These are phyloP conservation scores for Porites divaricata DNA, from an alignment of 92 coral and sea anemone genomes.

Conservation along the genomic window DNA sequence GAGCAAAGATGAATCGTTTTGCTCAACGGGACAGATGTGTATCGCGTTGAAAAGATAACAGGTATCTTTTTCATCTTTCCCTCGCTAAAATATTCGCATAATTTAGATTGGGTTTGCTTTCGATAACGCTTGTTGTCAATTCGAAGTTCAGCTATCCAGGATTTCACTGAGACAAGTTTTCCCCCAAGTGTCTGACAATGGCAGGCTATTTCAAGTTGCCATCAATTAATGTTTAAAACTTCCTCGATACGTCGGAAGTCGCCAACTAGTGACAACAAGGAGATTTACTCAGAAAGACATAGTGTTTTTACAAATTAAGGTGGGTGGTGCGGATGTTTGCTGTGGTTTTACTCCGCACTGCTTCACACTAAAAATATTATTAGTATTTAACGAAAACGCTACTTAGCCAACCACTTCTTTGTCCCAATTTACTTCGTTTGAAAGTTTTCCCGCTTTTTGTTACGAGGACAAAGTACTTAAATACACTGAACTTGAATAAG, in stretches of 20 bases:
- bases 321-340: neutral
- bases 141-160: neutral
- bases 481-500: too few relatives aligned
- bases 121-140: neutral
- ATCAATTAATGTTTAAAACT: neutral
- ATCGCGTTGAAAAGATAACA: slow-evolving; percentile 6
- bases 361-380: neutral
- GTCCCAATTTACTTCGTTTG: too few relatives aligned
- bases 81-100: slow-evolving; percentile 25
- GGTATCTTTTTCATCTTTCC: slow-evolving; percentile 21
- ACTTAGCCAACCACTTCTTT: too few relatives aligned
- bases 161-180: slow-evolving; percentile 19
- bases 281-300: too few relatives aligned
- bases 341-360: neutral
- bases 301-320: neutral
- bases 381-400: too few relatives aligned
- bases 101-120: neutral
- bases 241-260: neutral
- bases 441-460: too few relatives aligned
- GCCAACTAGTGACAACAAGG: too few relatives aligned
- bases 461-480: too few relatives aligned
- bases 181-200: neutral
- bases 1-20: neutral
- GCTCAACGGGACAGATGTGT: neutral
- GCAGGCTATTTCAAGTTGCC: slow-evolving; percentile 7